Base-by-base conservation (phyloP, 2,113 vertebrate species). In the Sander vitreus region DNA sequence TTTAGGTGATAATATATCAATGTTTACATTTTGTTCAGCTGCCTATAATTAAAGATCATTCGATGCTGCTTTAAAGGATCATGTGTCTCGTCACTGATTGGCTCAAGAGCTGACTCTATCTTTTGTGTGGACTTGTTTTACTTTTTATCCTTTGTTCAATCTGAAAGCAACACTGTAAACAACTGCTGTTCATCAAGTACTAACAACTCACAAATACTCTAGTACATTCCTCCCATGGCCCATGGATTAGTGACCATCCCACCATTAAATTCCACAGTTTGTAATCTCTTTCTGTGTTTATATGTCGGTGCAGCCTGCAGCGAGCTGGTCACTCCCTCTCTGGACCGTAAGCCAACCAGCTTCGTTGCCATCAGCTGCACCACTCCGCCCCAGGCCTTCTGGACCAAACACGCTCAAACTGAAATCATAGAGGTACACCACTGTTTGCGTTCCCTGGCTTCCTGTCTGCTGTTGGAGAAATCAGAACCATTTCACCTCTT, bases 381-480 rank as follows among this genome's bases (percentile, higher is more conserved):
- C 71, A 99, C 98, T 13, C 98, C 98, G 25, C 98, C 98, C n/a
- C 98, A 99, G 96, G 98, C 98, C 2, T 99, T 99, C 94, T 99
- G 98, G 98, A 99, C 97, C 0, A 99, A 99, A 84, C 98, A 99
- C 12, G 97, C 98, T 6, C 98, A 99, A 86, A 99, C 98, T 11
- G 98, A 99, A 92, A 99, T 99, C 90, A 99, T 99, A 65, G 98
- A 99, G 97, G 98, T 99, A 83, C 92, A 90, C 2, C 8, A 1
- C 21, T 33, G 6, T 9, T 30, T 9, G 9, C 14, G 53, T 36
- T 0, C 12, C 14, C 14, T 21, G 14, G 9, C 55, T 51, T 36
- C 25, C 58, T 72, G 5, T 8, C 14, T 36, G 43, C 36, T 21
- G 39, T 14, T 11, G 45, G 19, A 71, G 25, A 70, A 39, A 43